phyloP scores from a whole-genome alignment of 2,113 vertebrate species.

The Hippolais icterina region DNA sequence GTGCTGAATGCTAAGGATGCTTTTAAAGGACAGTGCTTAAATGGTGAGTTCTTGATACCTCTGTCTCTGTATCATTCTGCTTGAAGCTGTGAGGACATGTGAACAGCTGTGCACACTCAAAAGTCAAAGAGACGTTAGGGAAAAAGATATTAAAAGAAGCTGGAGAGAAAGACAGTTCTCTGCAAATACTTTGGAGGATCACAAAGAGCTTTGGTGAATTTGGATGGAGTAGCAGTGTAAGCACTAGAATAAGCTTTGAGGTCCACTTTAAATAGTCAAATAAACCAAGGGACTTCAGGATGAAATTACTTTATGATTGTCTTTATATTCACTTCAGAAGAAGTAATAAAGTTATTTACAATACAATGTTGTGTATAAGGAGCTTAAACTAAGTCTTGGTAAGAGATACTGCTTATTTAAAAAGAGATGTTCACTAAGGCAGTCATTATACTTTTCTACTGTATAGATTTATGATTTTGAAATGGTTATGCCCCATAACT shows the following conservation, averaged over 20 bases:
- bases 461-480: constrained; percentile 45
- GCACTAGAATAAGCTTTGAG: not conserved
- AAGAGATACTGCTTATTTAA: constrained; percentile 33
- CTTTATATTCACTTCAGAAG: constrained; percentile 32
- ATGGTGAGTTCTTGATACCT: not conserved
- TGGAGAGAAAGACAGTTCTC: not conserved
- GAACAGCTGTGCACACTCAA: not conserved
- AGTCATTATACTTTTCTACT: constrained; percentile 4
- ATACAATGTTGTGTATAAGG: not conserved
- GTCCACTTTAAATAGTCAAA: constrained; percentile 32
- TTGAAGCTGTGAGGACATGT: accelerated
- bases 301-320: not conserved
- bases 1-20: not conserved
- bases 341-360: constrained; percentile 27
- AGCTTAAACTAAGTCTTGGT: constrained; percentile 21
- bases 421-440: not conserved
- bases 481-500: constrained; percentile 56
- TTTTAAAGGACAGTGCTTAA: not conserved
- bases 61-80: not conserved
- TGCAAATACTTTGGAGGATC: not conserved
- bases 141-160: not conserved
- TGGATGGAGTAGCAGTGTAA: not conserved
- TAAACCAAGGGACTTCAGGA: not conserved
- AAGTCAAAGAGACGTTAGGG: not conserved
- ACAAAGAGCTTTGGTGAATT: not conserved